Conservation (phyloP, 2,888 invertebrate genomes). For the Lacanobia wlatinum region DNA sequence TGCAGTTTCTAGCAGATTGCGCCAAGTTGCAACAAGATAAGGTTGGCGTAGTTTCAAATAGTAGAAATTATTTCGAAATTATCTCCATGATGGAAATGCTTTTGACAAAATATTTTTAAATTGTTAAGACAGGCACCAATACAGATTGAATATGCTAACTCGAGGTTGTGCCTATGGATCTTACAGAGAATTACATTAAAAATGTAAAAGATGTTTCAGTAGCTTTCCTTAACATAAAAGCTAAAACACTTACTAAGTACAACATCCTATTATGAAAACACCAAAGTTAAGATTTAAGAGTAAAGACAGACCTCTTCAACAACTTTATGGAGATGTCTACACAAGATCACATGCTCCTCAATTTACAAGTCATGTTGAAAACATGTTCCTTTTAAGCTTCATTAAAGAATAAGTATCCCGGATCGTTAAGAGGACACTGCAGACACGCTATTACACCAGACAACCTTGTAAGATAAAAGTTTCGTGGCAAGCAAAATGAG, state of each 20-base stretch:
- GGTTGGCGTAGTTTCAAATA: slow-evolving; percentile 18
- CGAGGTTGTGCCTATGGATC: no score
- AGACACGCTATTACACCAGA: slow-evolving; percentile 19
- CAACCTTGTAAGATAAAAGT: slow-evolving; percentile 52
- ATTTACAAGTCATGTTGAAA: slow-evolving; percentile 7
- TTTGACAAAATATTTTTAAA: neutral
- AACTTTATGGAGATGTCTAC: slow-evolving; percentile 19
- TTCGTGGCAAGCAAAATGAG: slow-evolving; percentile 37
- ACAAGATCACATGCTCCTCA: slow-evolving; percentile 3
- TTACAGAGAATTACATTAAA: neutral
- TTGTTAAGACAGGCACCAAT: neutral
- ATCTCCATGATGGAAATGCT: neutral
- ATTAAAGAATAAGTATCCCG: slow-evolving; percentile 34
- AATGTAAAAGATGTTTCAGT: neutral
- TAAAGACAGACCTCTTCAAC: neutral
- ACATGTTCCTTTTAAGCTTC: slow-evolving; percentile 26
- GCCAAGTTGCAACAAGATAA: slow-evolving; percentile 13
- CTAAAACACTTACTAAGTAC: slow-evolving; percentile 11
- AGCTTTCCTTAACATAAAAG: neutral
- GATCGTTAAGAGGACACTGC: slow-evolving; percentile 32
- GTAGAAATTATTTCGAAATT: slow-evolving; percentile 4
- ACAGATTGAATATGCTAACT: neutral
- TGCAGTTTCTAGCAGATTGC: slow-evolving; percentile 40
- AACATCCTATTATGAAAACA: slow-evolving; percentile 2
- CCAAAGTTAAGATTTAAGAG: slow-evolving; percentile 7